A percentile compares a stretch with the other conserved stretches of the same genome.
phyloP scores from a whole-genome alignment of 1,140 invertebrate genomes.

The Papilio xuthus region DNA sequence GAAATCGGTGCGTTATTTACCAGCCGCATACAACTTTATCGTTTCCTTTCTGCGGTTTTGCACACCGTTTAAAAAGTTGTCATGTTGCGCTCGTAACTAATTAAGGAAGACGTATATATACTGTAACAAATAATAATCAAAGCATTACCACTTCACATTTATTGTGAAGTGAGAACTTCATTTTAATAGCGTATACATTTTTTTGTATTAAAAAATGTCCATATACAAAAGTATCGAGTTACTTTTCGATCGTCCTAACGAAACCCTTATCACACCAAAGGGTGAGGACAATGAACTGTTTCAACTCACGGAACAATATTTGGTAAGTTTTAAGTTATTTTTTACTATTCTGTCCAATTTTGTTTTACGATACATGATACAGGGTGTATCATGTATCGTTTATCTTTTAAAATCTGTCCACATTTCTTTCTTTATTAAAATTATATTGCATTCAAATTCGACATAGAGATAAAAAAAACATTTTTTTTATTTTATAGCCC shows the following conservation, averaged over 20 bases:
- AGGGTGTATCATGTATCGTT: too few relatives aligned
- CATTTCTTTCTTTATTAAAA: too few relatives aligned
- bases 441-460: too few relatives aligned
- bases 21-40: constrained; percentile 34
- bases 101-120: constrained; percentile 46
- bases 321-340: constrained; percentile 62
- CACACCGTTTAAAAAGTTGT: constrained; percentile 44
- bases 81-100: constrained; percentile 51
- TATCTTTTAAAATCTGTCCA: too few relatives aligned
- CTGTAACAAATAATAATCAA: background rate
- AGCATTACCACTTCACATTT: constrained; percentile 61
- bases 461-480: too few relatives aligned
- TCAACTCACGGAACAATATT: constrained; percentile 63
- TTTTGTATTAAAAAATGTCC: constrained; percentile 51
- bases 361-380: too few relatives aligned
- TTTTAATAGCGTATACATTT: constrained; percentile 37
- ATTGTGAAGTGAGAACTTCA: constrained; percentile 66
- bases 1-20: constrained; percentile 6
- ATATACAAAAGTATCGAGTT: constrained; percentile 58
- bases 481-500: constrained; percentile 51
- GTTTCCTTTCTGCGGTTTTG: constrained; percentile 53
- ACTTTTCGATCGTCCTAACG: constrained; percentile 76
- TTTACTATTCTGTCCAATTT: background rate
- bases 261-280: constrained; percentile 75
- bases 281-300: constrained; percentile 71